Evolutionary conservation across 1,140 invertebrate species (phyloP).

Genomic region (Diplogasteroides magnus): DNA sequence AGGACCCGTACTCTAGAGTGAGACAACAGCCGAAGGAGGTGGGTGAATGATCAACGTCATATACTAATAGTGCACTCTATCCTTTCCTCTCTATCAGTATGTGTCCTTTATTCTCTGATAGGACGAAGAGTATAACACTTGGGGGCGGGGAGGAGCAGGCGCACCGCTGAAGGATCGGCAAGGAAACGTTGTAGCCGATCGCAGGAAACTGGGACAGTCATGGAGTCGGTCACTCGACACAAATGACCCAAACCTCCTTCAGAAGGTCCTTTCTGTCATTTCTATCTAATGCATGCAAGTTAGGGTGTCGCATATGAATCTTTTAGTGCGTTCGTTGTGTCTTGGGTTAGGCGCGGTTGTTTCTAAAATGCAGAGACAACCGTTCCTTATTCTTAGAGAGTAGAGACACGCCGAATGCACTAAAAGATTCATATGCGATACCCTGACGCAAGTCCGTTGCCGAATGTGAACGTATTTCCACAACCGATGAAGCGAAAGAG

Average conservation of each 20-base stretch:
- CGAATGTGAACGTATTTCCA: no score
- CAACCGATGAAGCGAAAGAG: no score
- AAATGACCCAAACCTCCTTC: slow-evolving; percentile 11
- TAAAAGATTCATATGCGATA: no score
- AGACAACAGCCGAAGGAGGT: no score
- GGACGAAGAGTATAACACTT: slow-evolving; percentile 9
- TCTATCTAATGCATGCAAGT: not conserved
- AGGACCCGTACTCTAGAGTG: no score
- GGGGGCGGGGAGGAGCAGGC: slow-evolving; percentile 17
- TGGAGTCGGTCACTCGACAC: slow-evolving; percentile 15
- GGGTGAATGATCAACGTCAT: not conserved
- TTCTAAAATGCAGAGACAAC: not conserved
- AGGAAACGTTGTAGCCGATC: slow-evolving; percentile 13
- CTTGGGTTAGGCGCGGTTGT: no score
- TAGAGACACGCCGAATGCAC: not conserved
- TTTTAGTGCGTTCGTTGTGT: no score
- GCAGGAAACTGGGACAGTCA: slow-evolving; percentile 1
- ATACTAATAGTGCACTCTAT: not conserved
- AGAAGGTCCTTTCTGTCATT: not conserved
- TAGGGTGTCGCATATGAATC: not conserved
- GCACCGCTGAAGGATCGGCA: slow-evolving; percentile 8
- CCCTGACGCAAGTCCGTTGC: no score
- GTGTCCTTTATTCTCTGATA: slow-evolving; percentile 2
- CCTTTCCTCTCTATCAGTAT: not conserved
- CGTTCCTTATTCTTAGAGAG: not conserved